Percentiles rank a stretch among this genome's conserved stretches.
phyloP scores from a whole-genome alignment of 92 coral and sea anemone species.

The Bergia puertoricense region DNA sequence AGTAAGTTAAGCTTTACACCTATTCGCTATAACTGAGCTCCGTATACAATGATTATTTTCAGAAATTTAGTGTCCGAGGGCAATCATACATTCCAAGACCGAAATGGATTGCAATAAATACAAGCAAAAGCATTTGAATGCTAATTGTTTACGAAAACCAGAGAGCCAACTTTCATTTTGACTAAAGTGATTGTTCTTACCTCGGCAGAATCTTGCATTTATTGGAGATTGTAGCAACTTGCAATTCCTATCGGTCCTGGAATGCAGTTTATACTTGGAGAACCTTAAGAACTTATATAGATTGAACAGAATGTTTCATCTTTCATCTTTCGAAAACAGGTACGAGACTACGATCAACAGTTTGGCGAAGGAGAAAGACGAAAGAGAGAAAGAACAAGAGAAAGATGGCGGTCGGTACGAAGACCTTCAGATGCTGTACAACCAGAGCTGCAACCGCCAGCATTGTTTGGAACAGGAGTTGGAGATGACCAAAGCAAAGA shows the following conservation, averaged over 20 bases:
- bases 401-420: conserved; percentile 4
- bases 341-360: conserved; percentile 6
- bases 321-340: conserved; percentile 1
- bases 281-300: too few relatives aligned
- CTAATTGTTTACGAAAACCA: neutral
- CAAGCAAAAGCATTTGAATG: neutral
- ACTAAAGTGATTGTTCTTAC: too few relatives aligned
- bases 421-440: neutral
- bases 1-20: neutral
- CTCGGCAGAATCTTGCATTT: neutral
- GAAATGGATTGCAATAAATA: too few relatives aligned
- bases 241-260: neutral
- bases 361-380: conserved; percentile 1
- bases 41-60: neutral
- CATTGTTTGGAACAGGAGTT: conserved; percentile 4
- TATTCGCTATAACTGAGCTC: neutral
- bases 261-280: neutral
- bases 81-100: neutral
- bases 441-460: neutral
- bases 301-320: too few relatives aligned
- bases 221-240: neutral
- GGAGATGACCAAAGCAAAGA: neutral
- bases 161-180: neutral
- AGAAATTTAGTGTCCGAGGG: too few relatives aligned
- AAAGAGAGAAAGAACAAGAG: conserved; percentile 6